A percentile compares a stretch with the other conserved stretches of the same genome.
phyloP scores from a whole-genome alignment of 2,888 invertebrate genomes.

The Limnephilus marmoratus region DNA sequence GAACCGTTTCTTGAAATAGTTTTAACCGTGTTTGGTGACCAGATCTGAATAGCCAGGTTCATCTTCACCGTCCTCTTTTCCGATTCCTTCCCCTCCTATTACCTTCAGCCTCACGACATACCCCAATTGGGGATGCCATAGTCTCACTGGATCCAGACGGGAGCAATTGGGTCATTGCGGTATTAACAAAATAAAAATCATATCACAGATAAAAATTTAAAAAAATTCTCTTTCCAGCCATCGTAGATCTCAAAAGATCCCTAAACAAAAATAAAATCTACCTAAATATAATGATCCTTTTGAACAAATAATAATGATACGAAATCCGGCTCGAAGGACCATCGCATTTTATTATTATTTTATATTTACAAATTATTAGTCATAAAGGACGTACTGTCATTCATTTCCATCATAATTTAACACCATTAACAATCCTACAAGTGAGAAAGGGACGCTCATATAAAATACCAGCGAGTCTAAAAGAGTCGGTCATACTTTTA shows the following conservation, averaged over 20 bases:
- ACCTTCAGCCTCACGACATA: too few relatives aligned
- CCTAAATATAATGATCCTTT: neutral
- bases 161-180: too few relatives aligned
- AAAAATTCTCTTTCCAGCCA: too few relatives aligned
- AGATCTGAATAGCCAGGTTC: too few relatives aligned
- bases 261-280: neutral
- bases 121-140: too few relatives aligned
- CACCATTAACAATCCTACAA: conserved; percentile 12
- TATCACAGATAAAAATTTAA: too few relatives aligned
- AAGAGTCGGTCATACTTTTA: neutral
- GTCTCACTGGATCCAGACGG: too few relatives aligned
- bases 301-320: neutral
- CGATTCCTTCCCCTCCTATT: too few relatives aligned
- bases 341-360: conserved; percentile 14
- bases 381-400: conserved; percentile 28
- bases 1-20: too few relatives aligned
- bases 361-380: conserved; percentile 38
- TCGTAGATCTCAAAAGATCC: neutral
- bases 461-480: neutral
- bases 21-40: too few relatives aligned
- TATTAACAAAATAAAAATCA: too few relatives aligned
- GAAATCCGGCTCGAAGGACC: neutral
- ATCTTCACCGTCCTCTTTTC: too few relatives aligned
- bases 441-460: conserved; percentile 24
- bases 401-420: conserved; percentile 29